These are phyloP conservation scores for Drosophila stalkeri DNA, from an alignment of 2,888 invertebrate species.

Conservation along the genomic window DNA sequence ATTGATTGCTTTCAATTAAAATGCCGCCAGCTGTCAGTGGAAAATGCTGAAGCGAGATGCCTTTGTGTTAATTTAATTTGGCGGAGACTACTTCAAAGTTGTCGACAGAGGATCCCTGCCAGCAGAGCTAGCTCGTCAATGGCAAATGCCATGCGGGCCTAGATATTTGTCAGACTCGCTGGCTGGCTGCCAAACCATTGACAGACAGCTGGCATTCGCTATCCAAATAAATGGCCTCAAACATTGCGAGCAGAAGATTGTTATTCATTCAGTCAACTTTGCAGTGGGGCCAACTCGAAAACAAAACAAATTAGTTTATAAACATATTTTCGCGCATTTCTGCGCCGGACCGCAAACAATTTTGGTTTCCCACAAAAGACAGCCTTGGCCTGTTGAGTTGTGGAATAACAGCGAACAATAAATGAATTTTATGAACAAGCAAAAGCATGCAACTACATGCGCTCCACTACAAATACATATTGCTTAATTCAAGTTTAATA, in stretches of 20 bases:
- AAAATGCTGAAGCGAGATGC: conserved; percentile 62
- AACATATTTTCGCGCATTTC: conserved; percentile 58
- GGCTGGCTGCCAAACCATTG: conserved; percentile 32
- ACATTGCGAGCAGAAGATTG: conserved; percentile 20
- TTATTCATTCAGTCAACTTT: conserved; percentile 53
- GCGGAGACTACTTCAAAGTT: conserved; percentile 68
- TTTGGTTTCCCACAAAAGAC: not conserved
- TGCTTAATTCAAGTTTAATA: not conserved
- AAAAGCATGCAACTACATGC: not conserved
- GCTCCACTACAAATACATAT: not conserved
- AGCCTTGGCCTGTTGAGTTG: conserved; percentile 8
- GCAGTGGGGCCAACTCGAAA: conserved; percentile 29
- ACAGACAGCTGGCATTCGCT: conserved; percentile 44
- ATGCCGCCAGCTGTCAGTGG: conserved; percentile 62
- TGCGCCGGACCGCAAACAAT: conserved; percentile 39
- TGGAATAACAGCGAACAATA: not conserved
- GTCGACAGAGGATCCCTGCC: conserved; percentile 54
- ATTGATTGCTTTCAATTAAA: conserved; percentile 79
- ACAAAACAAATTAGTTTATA: conserved; percentile 56
- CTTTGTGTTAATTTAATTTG: conserved; percentile 76
- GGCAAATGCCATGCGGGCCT: conserved; percentile 52
- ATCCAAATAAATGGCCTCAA: conserved; percentile 10
- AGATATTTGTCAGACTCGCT: conserved; percentile 32
- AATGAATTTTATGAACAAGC: not conserved
- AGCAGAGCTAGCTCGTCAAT: conserved; percentile 40